phyloP scores from a whole-genome alignment of 2,113 vertebrate genomes.

The Lagopus leucura region DNA sequence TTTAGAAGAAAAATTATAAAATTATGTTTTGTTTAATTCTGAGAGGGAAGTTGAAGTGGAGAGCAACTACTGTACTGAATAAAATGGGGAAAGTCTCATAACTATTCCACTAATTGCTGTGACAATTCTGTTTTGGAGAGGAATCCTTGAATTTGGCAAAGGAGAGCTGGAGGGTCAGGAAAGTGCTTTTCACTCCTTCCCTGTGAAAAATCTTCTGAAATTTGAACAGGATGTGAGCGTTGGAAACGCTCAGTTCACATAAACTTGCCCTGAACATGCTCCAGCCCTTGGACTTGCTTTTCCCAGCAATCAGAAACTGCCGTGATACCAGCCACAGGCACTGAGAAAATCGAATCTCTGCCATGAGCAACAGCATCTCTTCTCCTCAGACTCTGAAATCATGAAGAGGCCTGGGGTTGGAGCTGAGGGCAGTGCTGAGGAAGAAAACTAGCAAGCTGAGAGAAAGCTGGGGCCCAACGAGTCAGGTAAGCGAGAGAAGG shows the following conservation, averaged over 20 bases:
- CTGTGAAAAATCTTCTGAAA: constrained; percentile 48
- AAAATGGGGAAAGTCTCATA: background rate
- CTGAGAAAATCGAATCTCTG: background rate
- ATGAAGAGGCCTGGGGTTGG: background rate
- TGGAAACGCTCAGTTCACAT: constrained; percentile 33
- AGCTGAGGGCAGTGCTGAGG: background rate
- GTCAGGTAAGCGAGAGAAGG: background rate
- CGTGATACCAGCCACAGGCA: background rate
- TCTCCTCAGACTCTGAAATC: background rate
- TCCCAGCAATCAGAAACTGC: background rate
- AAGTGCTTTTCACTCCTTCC: constrained; percentile 22
- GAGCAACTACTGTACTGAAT: background rate
- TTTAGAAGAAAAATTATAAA: background rate
- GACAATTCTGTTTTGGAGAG: background rate
- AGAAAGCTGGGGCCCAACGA: background rate
- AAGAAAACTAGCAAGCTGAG: fast-evolving
- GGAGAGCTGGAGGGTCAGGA: background rate
- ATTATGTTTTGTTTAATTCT: background rate
- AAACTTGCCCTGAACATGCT: background rate
- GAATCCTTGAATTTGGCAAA: background rate
- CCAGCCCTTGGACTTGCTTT: background rate
- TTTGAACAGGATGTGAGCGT: background rate
- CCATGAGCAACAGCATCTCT: background rate
- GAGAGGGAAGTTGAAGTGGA: background rate
- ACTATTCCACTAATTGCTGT: background rate